Base-by-base conservation (phyloP, 2,797 vertebrate species). In the Onychomys arenicola region DNA sequence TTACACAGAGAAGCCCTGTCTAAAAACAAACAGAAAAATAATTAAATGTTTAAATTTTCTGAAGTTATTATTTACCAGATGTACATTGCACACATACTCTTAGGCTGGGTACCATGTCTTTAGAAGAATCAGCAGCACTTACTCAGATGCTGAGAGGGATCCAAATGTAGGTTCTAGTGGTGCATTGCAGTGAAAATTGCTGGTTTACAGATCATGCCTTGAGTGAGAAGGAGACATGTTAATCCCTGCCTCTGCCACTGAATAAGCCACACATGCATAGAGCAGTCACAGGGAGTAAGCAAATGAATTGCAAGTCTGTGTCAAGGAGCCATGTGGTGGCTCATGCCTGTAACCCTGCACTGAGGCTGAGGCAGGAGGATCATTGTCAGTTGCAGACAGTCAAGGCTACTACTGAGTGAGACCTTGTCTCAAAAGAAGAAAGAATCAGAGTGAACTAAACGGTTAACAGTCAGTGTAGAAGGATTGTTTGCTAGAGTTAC, bases 31-130 rank as follows among this genome's bases (percentile, higher is more conserved):
- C 61, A 63, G 25, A 27, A 29, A 63, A 61, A 61, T 25, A 59
- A 59, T 67, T 67, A 14, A 61, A 23, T 46, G 59, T 63, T 52
- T 86, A 23, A 84, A 85, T 90, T 96, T 90, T 91, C 69, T 95
- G 46, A 94, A 93, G 89, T 78, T 93, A 77, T 87, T 96, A 69
- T 49, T 90, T 83, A 14, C 69, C 96, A 49, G 92, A 75, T 10
- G 71, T 75, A 32, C 97, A 40, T 46, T 97, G 11, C 6, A 55
- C 85, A 57, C 59, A 59, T 95, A 92, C 40, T 69, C 63, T 91
- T 97, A 77, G 8, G 6, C 57, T 87, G 37, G n/a, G 34, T 93
- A 87, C 55, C 46, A 17, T 43, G 37, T 85, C 71, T 52, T 49
- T 95, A 71, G 75, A 96, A 93, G 73, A 96, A 80, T 75, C 77